Evolutionary conservation across 2,797 vertebrate genomes (phyloP), one percentile per base, ranked within the genome.

Genomic region (Arrhamphus sclerolepis): DNA sequence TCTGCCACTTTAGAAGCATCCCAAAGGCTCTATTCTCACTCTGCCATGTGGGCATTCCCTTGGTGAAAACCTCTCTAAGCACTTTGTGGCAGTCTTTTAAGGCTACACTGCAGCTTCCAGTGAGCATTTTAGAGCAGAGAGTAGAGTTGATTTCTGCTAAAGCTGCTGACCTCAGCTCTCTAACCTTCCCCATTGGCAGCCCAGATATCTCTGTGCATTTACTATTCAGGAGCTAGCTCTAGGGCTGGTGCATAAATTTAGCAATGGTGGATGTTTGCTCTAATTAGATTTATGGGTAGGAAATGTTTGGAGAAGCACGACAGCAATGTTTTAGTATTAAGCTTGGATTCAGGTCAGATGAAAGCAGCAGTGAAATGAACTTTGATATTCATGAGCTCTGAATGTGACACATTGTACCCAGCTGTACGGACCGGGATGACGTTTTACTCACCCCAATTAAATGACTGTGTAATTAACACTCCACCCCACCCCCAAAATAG

Each of bases 81-180:
- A 77, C 84, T 81, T 77, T 72, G 55, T 75, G 74, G 70, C 56
- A 72, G 49, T 79, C 85, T 75, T 79, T 54, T 29, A 80, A 86
- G 84, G 70, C 72, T 63, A 56, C 54, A 62, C 52, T 75, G 61
- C 53, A 68, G 80, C 53, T 78, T 80, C 66, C 55, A 73, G 59
- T 65, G 70, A 76, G 78, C 62, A 66, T 81, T 77, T 85, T 49
- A 64, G 24, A 71, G 65, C 72, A 61, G 48, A 69, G 69, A 47
- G 56, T 61, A 57, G 62, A 81, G 68, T 48, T 55, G 58, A 85
- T 70, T 82, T 82, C 56, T 75, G 19, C 76, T 63, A 77, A 88
- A 86, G 78, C 65, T 90, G 89, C 89, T 90, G 90, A 90, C 90
- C 87, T 90, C 80, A 89, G 88, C 87, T 85, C 74, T 66, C 72